phyloP scores from a whole-genome alignment of 2,888 invertebrate genomes.

The Spilarctia lutea region DNA sequence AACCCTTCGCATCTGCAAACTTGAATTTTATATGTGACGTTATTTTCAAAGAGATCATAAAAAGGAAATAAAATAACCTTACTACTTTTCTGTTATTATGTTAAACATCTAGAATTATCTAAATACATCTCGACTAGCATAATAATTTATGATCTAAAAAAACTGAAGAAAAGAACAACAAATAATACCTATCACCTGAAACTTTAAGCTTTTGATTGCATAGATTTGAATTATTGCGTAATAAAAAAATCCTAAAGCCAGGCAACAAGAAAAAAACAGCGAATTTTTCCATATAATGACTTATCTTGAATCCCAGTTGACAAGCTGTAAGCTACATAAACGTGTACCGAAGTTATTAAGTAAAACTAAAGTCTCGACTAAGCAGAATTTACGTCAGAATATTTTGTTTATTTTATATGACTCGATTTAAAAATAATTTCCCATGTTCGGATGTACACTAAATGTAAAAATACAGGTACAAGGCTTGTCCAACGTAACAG shows the following conservation, averaged over 20 bases:
- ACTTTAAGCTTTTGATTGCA: not conserved
- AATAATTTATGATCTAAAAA: too few species aligned
- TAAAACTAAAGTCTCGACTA: too few species aligned
- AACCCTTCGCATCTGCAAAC: not conserved
- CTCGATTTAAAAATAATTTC: not conserved
- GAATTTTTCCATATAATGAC: not conserved
- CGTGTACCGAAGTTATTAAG: too few species aligned
- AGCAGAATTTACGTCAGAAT: too few species aligned
- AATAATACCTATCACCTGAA: not conserved
- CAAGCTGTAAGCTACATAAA: too few species aligned
- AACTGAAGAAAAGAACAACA: not conserved
- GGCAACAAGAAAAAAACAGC: not conserved
- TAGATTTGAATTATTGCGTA: not conserved
- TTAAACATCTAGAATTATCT: not conserved
- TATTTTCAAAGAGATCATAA: not conserved
- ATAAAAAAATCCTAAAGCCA: not conserved
- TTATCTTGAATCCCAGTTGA: not conserved
- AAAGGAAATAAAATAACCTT: not conserved
- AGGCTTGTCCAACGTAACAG: conserved; percentile 21
- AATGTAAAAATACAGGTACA: not conserved
- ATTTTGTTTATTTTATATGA: not conserved
- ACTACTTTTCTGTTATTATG: not conserved
- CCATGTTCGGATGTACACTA: not conserved
- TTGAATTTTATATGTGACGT: not conserved
- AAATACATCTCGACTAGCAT: not conserved